Conservation (phyloP, 2,888 invertebrate species). For the Alentia gelatinosa region DNA sequence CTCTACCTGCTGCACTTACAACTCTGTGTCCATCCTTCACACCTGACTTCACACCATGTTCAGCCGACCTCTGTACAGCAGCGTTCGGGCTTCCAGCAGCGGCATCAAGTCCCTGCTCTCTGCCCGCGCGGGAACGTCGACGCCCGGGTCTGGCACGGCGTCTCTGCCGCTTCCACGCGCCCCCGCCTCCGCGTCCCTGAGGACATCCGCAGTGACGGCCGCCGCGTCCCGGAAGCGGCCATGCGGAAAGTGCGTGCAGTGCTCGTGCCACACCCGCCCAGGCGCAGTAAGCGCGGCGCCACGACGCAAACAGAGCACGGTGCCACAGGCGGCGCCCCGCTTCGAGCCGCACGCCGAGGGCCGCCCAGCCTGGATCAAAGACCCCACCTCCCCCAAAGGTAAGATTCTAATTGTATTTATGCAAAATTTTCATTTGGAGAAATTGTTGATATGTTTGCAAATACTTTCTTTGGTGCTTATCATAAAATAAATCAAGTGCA, state of each 20-base stretch:
- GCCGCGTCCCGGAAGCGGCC: background rate
- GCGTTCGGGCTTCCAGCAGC: background rate
- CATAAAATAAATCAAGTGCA: no score
- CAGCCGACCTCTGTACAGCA: constrained; percentile 4
- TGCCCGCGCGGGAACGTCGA: background rate
- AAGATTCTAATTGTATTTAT: background rate
- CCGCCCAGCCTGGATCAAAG: constrained; percentile 23
- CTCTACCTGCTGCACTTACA: background rate
- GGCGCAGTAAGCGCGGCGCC: background rate
- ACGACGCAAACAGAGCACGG: background rate
- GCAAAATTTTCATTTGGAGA: background rate
- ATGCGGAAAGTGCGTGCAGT: constrained; percentile 10
- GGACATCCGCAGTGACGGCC: background rate
- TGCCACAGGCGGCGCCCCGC: background rate
- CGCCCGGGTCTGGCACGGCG: background rate
- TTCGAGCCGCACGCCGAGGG: constrained; percentile 6
- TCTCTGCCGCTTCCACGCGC: background rate
- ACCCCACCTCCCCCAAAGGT: constrained; percentile 24
- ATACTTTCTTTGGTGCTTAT: no score
- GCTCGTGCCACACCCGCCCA: background rate
- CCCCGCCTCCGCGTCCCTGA: background rate
- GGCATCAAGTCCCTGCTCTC: background rate
- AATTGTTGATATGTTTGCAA: background rate
- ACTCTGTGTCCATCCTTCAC: background rate
- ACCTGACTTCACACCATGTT: constrained; percentile 23